phyloP scores from a whole-genome alignment of 1,140 invertebrate species.

The Lethrus apterus region DNA sequence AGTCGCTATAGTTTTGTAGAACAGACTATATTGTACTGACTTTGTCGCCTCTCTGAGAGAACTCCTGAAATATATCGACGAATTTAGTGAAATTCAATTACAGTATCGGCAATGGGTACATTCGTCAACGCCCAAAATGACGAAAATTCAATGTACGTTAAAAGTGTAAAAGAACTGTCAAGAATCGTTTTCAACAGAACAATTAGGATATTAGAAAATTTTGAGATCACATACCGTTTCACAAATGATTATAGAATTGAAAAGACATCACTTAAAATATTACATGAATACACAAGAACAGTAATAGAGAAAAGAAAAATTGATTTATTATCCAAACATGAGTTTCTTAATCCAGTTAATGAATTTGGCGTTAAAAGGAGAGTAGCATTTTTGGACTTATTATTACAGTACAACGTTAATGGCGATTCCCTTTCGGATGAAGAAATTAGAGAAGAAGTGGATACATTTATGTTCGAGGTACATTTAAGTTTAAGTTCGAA shows the following conservation, averaged over 20 bases:
- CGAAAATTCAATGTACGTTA: constrained; percentile 63
- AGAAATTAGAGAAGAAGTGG: constrained; percentile 74
- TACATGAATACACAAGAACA: constrained; percentile 61
- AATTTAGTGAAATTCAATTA: too few species aligned
- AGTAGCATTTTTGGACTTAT: constrained; percentile 16
- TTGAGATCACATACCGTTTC: constrained; percentile 26
- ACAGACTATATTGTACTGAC: too few species aligned
- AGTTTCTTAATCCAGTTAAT: constrained; percentile 6
- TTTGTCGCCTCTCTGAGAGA: too few species aligned
- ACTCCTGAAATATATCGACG: too few species aligned
- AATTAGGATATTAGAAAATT: constrained; percentile 35
- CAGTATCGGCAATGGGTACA: constrained; percentile 63
- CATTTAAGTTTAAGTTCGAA: constrained; percentile 1
- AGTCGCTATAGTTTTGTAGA: too few species aligned
- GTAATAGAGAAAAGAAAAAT: constrained; percentile 45
- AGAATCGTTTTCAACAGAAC: constrained; percentile 38
- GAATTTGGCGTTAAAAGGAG: constrained; percentile 12
- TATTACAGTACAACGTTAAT: constrained; percentile 10
- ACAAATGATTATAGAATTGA: constrained; percentile 32
- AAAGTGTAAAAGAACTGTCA: constrained; percentile 53
- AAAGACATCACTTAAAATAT: constrained; percentile 48
- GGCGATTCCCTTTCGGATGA: constrained; percentile 46
- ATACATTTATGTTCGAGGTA: constrained; percentile 81
- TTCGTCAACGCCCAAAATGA: constrained; percentile 61
- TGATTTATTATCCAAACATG: too few species aligned